phyloP scores from a whole-genome alignment of 1,140 invertebrate genomes.

The Atta cephalotes region DNA sequence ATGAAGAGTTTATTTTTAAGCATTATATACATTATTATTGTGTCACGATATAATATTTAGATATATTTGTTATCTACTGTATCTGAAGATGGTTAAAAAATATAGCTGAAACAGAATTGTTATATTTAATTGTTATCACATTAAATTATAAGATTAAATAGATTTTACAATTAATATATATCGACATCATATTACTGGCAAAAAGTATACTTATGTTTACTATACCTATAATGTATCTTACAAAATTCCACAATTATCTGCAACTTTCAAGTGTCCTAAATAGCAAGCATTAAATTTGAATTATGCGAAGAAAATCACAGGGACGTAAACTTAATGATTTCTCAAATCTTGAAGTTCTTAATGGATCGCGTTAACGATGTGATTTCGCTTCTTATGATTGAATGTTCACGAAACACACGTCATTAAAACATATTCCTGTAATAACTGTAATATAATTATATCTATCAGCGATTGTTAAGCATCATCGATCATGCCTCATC shows the following conservation, averaged over 20 bases:
- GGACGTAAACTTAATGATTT: slow-evolving; percentile 45
- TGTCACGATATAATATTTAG: no score
- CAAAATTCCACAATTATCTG: slow-evolving; percentile 28
- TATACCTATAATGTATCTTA: slow-evolving; percentile 3
- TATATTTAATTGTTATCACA: no score
- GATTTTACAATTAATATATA: neutral
- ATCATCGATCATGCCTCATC: slow-evolving; percentile 18
- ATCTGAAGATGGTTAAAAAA: no score
- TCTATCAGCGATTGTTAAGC: slow-evolving; percentile 31
- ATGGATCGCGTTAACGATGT: slow-evolving; percentile 46
- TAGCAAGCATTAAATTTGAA: slow-evolving; percentile 53
- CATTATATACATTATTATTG: no score
- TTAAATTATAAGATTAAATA: neutral
- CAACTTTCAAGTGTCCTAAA: slow-evolving; percentile 28
- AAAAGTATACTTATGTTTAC: neutral
- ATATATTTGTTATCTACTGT: no score
- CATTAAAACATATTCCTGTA: slow-evolving; percentile 20
- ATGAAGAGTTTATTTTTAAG: no score
- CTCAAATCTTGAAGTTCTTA: slow-evolving; percentile 44
- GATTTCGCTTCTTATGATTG: slow-evolving; percentile 31
- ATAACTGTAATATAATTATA: slow-evolving; percentile 51
- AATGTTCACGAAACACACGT: slow-evolving; percentile 34
- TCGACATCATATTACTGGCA: neutral
- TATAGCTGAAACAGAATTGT: no score
- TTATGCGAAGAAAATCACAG: slow-evolving; percentile 42